Percentiles rank a stretch among this genome's conserved stretches.
Evolutionary conservation across 30 jellyfish, hydroid and myxozoan species (phyloP).

Genomic region (Hydractinia echinata): DNA sequence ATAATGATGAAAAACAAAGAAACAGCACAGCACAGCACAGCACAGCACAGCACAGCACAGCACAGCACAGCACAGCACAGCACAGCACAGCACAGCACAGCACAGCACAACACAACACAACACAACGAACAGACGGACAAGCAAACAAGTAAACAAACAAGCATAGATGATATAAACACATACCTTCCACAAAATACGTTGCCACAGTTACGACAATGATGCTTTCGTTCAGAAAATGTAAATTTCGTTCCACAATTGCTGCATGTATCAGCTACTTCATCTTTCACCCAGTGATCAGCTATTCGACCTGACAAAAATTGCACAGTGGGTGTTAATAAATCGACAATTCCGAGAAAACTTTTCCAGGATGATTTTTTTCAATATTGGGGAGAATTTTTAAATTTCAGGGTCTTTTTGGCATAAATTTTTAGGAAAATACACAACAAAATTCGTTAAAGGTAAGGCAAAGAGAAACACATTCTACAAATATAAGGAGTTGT

Average conservation of each 20-base stretch:
- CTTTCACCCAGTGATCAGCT: conserved; percentile 67
- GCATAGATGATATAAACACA: neutral
- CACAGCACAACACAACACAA: neutral
- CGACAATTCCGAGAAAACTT: too few relatives aligned
- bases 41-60: neutral
- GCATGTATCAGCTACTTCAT: conserved; percentile 80
- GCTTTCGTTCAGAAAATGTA: conserved; percentile 81
- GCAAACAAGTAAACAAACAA: too few relatives aligned
- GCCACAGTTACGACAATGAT: conserved; percentile 95
- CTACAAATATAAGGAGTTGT: too few relatives aligned
- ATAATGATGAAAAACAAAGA: too few relatives aligned
- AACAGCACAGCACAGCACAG: neutral
- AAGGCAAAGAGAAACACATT: too few relatives aligned
- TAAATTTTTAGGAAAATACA: too few relatives aligned
- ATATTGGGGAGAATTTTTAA: too few relatives aligned
- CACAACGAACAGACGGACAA: too few relatives aligned
- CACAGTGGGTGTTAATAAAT: too few relatives aligned
- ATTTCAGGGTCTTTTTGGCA: too few relatives aligned
- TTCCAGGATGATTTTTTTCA: too few relatives aligned
- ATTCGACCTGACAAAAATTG: conserved; percentile 47
- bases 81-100: neutral
- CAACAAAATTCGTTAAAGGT: too few relatives aligned
- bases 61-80: neutral
- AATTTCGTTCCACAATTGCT: conserved; percentile 57
- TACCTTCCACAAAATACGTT: conserved; percentile 83